Evolutionary conservation across 1,140 invertebrate genomes (phyloP).

Genomic region (Ganaspis sp.): DNA sequence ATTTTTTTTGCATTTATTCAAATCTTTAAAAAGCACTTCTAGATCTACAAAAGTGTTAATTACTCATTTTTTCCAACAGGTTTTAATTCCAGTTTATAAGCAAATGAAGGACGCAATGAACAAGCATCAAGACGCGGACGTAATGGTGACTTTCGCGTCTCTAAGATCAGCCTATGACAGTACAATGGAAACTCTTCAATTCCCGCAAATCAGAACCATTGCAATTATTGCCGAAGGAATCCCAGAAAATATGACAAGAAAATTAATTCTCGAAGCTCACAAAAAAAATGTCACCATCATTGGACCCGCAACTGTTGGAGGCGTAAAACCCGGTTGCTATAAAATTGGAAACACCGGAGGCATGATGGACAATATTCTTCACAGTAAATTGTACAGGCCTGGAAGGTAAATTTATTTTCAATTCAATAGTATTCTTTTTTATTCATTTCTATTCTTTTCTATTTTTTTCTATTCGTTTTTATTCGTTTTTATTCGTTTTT

Average conservation of each 20-base stretch:
- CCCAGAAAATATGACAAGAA: constrained; percentile 97
- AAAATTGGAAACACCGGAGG: constrained; percentile 99
- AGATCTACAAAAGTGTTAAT: too few relatives aligned
- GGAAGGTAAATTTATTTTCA: too few relatives aligned
- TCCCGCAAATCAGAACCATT: constrained; percentile 95
- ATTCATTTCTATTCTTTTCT: too few relatives aligned
- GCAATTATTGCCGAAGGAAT: constrained; percentile 99
- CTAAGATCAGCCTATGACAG: constrained; percentile 98
- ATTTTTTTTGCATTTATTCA: too few relatives aligned
- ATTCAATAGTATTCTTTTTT: too few relatives aligned
- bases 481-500: too few relatives aligned
- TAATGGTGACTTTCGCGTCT: constrained; percentile 99
- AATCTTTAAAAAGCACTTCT: too few relatives aligned
- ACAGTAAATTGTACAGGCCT: constrained; percentile 96
- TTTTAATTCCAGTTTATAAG: constrained; percentile 89
- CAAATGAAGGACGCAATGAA: constrained; percentile 97
- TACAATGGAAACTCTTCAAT: constrained; percentile 94
- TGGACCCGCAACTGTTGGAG: constrained; percentile 96
- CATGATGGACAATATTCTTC: constrained; percentile 99
- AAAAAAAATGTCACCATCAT: constrained; percentile 80
- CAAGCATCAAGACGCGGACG: constrained; percentile 96
- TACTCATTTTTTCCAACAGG: constrained; percentile 48
- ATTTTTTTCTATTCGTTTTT: too few relatives aligned
- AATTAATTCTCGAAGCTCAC: constrained; percentile 91
- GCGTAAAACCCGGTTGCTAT: constrained; percentile 99